phyloP scores from a whole-genome alignment of 2,113 vertebrate species.

The Hippocampus zosterae region DNA sequence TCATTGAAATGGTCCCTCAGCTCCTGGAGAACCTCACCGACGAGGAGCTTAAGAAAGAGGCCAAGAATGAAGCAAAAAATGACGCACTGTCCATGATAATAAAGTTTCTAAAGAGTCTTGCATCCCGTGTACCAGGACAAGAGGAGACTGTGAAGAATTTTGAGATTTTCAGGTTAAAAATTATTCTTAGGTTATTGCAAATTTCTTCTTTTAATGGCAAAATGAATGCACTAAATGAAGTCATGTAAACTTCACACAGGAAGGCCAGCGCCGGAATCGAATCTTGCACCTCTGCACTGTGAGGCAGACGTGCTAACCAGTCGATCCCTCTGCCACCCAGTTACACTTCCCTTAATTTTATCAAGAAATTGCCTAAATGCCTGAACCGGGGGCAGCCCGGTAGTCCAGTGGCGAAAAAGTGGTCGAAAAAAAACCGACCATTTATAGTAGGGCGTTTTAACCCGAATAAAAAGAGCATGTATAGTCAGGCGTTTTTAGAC shows the following conservation, averaged over 20 bases:
- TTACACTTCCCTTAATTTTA: background rate
- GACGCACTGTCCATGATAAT: conserved; percentile 99
- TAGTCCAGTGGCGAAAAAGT: too few relatives aligned
- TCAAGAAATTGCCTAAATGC: background rate
- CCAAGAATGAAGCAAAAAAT: conserved; percentile 99
- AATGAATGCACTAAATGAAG: conserved; percentile 99
- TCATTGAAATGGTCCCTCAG: conserved; percentile 99
- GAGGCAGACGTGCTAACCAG: too few relatives aligned
- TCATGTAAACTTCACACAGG: conserved; percentile 34
- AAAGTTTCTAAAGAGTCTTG: conserved; percentile 98
- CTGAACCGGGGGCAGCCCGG: background rate
- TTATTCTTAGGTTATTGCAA: conserved; percentile 99
- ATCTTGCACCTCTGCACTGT: too few relatives aligned
- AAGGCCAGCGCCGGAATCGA: too few relatives aligned
- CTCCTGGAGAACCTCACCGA: conserved; percentile 99
- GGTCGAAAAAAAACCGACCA: too few relatives aligned
- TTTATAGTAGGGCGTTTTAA: too few relatives aligned
- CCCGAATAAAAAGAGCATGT: too few relatives aligned
- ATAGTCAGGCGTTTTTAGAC: too few relatives aligned
- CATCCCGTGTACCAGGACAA: conserved; percentile 96
- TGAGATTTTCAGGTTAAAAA: conserved; percentile 99
- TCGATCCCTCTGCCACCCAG: too few relatives aligned
- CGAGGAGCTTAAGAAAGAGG: conserved; percentile 99
- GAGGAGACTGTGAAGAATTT: conserved; percentile 99
- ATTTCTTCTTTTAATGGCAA: conserved; percentile 99